phyloP scores from a whole-genome alignment of 2,113 vertebrate species.

The Gobius niger region DNA sequence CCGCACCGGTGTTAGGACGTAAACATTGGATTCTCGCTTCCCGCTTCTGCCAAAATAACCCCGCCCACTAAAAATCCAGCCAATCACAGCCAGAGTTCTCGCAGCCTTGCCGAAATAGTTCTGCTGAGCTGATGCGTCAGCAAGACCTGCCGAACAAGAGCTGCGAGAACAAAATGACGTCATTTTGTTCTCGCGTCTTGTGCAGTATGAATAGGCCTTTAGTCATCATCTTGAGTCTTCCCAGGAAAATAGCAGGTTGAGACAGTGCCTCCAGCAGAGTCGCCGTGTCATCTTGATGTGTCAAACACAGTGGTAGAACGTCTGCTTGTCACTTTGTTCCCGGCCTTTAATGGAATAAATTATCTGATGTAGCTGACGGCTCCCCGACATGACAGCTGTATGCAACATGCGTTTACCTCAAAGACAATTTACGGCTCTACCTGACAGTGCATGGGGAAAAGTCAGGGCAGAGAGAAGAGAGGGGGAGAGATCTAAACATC shows the following conservation, averaged over 20 bases:
- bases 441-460: conserved; percentile 24
- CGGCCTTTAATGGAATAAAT: conserved; percentile 60
- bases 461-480: conserved; percentile 6
- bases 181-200: no score
- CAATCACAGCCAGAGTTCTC: no score
- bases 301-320: conserved; percentile 27
- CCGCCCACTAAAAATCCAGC: no score
- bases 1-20: no score
- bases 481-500: conserved; percentile 11
- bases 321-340: conserved; percentile 47
- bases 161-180: no score
- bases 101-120: no score
- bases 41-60: no score
- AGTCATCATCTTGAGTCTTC: conserved; percentile 19
- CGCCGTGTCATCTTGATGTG: conserved; percentile 46
- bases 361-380: conserved; percentile 38
- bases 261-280: conserved; percentile 41
- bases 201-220: no score
- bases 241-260: conserved; percentile 12
- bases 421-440: conserved; percentile 34
- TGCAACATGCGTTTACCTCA: conserved; percentile 31
- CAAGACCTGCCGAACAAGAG: no score
- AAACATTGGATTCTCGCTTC: no score
- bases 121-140: no score
- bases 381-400: conserved; percentile 35